Evolutionary conservation across 2,888 invertebrate genomes (phyloP).

Genomic region (Hirtodrosophila duncani): DNA sequence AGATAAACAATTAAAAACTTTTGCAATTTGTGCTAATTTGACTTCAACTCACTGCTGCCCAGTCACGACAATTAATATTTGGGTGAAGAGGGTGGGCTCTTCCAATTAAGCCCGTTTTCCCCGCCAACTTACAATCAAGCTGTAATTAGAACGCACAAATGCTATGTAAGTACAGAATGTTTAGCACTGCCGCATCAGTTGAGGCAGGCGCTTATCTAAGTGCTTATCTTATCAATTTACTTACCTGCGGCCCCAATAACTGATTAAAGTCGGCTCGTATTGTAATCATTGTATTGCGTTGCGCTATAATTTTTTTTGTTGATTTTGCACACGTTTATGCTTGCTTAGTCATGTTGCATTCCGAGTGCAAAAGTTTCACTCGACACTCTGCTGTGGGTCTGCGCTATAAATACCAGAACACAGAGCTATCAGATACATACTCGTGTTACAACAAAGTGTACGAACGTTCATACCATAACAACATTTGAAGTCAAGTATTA

Average conservation of each 20-base stretch:
- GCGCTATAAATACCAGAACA: slow-evolving; percentile 41
- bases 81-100: slow-evolving; percentile 2
- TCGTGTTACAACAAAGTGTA: slow-evolving; percentile 4
- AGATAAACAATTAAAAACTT: slow-evolving; percentile 75
- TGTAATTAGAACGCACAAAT: slow-evolving; percentile 23
- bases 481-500: too few species aligned
- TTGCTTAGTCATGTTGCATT: neutral
- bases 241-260: neutral
- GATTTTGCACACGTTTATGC: slow-evolving; percentile 53
- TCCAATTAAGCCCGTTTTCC: slow-evolving; percentile 43
- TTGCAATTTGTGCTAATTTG: slow-evolving; percentile 69
- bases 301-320: slow-evolving; percentile 46
- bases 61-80: slow-evolving; percentile 6
- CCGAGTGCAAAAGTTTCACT: slow-evolving; percentile 37
- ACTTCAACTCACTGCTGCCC: slow-evolving; percentile 43
- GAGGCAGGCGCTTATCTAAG: too few species aligned
- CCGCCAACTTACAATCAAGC: too few species aligned
- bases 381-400: slow-evolving; percentile 1
- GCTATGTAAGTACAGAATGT: too few species aligned
- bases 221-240: slow-evolving; percentile 28
- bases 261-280: slow-evolving; percentile 18
- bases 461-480: neutral
- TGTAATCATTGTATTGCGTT: slow-evolving; percentile 11
- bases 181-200: too few species aligned
- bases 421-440: neutral